phyloP scores from a whole-genome alignment of 2,113 vertebrate species.

The Calidris pugnax region DNA sequence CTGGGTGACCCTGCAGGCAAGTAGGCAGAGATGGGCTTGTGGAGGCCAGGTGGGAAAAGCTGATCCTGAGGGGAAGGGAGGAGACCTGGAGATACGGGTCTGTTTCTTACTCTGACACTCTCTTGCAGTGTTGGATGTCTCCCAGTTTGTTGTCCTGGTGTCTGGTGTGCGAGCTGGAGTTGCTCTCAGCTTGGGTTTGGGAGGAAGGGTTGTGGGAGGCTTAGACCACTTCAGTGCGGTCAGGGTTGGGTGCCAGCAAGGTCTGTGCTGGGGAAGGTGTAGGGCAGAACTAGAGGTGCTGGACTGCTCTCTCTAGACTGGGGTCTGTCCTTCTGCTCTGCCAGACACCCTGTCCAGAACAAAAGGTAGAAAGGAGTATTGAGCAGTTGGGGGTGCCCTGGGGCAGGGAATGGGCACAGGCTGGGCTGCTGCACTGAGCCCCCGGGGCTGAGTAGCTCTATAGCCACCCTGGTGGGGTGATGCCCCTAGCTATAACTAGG shows the following conservation, averaged over 20 bases:
- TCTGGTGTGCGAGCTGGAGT: neutral
- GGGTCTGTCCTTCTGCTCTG: neutral
- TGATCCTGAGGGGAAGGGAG: neutral
- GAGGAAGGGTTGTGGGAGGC: neutral
- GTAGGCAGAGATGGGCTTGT: neutral
- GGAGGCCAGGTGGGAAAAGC: neutral
- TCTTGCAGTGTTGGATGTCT: neutral
- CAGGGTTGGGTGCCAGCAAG: neutral
- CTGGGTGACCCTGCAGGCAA: neutral
- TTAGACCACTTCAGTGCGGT: fast-evolving
- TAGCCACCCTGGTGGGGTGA: neutral
- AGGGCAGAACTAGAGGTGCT: neutral
- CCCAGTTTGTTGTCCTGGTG: neutral
- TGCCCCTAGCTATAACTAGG: neutral
- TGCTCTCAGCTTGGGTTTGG: neutral
- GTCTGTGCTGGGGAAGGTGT: neutral
- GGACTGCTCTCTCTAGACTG: neutral
- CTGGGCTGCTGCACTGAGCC: fast-evolving
- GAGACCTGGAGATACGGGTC: neutral
- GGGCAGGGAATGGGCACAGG: fast-evolving
- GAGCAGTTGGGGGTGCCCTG: neutral
- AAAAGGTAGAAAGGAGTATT: neutral
- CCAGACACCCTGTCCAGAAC: fast-evolving
- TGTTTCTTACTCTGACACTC: neutral
- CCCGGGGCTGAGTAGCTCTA: neutral